Conservation (phyloP, 2,888 invertebrate species). For the Philaethria dido region DNA sequence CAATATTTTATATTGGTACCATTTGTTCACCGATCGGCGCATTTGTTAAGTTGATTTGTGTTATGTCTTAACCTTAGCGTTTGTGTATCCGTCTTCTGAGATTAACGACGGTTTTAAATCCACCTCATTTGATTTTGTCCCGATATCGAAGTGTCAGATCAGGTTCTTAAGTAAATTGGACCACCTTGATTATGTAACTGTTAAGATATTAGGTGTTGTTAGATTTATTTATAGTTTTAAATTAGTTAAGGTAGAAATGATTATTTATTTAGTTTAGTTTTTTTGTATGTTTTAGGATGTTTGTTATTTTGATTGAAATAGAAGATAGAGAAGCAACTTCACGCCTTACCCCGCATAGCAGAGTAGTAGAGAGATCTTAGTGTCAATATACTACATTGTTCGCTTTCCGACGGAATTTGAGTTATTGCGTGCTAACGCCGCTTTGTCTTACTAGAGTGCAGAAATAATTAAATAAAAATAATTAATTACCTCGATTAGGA, state of each 20-base stretch:
- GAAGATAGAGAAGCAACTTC: no score
- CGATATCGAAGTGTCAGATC: constrained; percentile 42
- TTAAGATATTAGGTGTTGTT: constrained; percentile 38
- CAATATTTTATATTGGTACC: constrained; percentile 74
- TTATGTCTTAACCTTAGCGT: constrained; percentile 69
- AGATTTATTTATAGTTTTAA: constrained; percentile 32
- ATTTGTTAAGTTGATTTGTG: constrained; percentile 81
- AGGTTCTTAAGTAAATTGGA: constrained; percentile 38
- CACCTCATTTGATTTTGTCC: constrained; percentile 47
- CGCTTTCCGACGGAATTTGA: no score
- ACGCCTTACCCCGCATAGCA: no score
- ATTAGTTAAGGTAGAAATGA: constrained; percentile 7
- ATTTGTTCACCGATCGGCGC: constrained; percentile 78
- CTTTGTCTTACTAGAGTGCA: no score
- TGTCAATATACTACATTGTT: no score
- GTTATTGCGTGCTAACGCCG: no score
- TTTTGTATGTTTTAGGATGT: not conserved
- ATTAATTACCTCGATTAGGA: no score
- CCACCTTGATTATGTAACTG: constrained; percentile 37
- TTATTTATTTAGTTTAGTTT: not conserved
- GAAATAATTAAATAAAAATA: no score
- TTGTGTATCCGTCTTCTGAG: constrained; percentile 50
- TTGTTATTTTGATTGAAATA: not conserved
- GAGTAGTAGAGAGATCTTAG: no score
- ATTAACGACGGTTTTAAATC: constrained; percentile 50